phyloP scores from a whole-genome alignment of 2,113 vertebrate genomes.

The Hylia prasina region DNA sequence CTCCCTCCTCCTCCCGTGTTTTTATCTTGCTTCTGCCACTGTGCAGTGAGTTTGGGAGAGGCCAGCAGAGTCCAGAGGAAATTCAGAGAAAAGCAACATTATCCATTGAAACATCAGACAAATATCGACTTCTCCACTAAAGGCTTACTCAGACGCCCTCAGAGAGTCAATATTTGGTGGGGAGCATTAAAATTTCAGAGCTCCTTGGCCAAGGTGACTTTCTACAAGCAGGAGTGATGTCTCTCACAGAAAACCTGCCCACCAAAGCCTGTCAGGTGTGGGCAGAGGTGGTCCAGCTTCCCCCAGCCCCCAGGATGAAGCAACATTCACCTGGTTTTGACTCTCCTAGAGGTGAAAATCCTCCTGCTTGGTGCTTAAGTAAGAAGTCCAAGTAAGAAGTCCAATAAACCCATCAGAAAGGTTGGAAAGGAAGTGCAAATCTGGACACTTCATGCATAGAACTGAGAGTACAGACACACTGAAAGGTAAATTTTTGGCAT shows the following conservation, averaged over 20 bases:
- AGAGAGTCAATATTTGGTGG: conserved; percentile 44
- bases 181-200: conserved; percentile 66
- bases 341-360: background rate
- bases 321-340: background rate
- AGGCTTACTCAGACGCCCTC: conserved; percentile 32
- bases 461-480: background rate
- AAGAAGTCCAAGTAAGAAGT: background rate
- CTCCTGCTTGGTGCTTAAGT: background rate
- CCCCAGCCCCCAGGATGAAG: background rate
- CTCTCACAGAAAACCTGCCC: background rate
- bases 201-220: conserved; percentile 57
- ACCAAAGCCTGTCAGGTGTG: background rate
- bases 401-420: background rate
- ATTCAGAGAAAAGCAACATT: conserved; percentile 41
- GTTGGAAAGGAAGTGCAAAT: background rate
- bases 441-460: background rate
- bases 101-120: conserved; percentile 48
- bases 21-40: background rate
- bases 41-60: background rate
- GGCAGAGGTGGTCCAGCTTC: background rate
- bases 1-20: fast-evolving
- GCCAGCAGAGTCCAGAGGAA: background rate
- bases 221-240: background rate
- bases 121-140: conserved; percentile 36
- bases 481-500: background rate